Evolutionary conservation across 64 coral and sea anemone species (phyloP).

Genomic region (Pocillopora verrucosa): DNA sequence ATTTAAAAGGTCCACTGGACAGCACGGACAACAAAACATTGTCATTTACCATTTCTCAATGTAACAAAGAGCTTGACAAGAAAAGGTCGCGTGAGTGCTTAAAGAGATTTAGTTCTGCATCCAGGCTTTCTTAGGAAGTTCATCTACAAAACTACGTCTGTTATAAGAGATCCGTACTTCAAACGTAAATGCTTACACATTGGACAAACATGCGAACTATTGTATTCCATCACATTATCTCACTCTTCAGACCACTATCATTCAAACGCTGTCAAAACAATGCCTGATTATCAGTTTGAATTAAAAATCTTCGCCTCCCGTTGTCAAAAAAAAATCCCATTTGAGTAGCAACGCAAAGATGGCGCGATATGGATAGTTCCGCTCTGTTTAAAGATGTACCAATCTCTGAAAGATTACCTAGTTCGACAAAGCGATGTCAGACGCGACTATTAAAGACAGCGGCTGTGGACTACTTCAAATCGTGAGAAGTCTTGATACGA

Average conservation of each 20-base stretch:
- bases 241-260: neutral
- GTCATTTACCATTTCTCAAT: neutral
- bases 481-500: no score
- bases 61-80: neutral
- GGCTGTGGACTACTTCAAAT: no score
- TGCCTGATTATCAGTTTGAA: neutral
- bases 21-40: neutral
- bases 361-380: no score
- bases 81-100: neutral
- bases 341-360: neutral
- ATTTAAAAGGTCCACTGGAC: neutral
- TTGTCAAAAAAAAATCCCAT: neutral
- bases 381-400: no score
- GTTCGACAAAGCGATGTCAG: no score
- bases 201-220: neutral
- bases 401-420: no score
- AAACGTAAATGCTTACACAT: neutral
- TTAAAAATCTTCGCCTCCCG: conserved; percentile 7
- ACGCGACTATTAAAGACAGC: no score
- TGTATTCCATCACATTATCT: neutral
- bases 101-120: neutral
- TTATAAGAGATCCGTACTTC: neutral
- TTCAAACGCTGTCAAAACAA: conserved; percentile 11
- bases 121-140: neutral
- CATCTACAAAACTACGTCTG: neutral